Evolutionary conservation across 1,140 invertebrate genomes (phyloP), one percentile per base, ranked within the genome.

Genomic region (Chrysoperla carnea): DNA sequence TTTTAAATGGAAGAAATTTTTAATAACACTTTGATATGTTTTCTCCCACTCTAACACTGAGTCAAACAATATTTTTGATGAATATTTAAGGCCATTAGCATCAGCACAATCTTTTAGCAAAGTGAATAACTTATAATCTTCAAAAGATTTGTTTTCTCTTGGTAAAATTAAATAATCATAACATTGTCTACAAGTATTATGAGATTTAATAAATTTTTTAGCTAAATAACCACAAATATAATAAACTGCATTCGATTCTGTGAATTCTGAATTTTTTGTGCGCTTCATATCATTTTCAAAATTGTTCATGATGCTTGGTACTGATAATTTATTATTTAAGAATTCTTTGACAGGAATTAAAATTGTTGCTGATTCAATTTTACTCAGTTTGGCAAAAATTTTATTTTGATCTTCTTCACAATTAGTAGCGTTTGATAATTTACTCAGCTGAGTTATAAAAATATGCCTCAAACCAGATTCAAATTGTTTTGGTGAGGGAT

Each of bases 351-450:
- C 17, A 23, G 17, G 17, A 23, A 23, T 23, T 23, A 23, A 23
- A 23, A 23, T 23, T 23, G 17, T 23, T 23, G 17, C 17, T 23
- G 17, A 23, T 23, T 23, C 17, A 13, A 36, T n/a, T 13, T 36
- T 13, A n/a, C n/a, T 38, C 14, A 38, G 6, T 38, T 38, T 38
- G 9, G 37, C 37, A n/a, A 38, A 38, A 38, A 38, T 15, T 38
- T 8, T 15, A 38, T 17, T 38, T 38, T n/a, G 13, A 15, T 38
- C 37, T 11, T n/a, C 9, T 15, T 38, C 37, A 23, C 37, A 38
- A 15, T 38, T 38, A 15, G 37, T 38, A n/a, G 23, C 9, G 9
- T 15, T 38, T 9, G 37, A 38, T 38, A 38, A 15, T 15, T 38
- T 38, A 15, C 13, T 17, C 37, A 38, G 23, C 11, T 38, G n/a